Base-by-base conservation (phyloP, 92 coral and sea anemone genomes). In the Bergia sp. region DNA sequence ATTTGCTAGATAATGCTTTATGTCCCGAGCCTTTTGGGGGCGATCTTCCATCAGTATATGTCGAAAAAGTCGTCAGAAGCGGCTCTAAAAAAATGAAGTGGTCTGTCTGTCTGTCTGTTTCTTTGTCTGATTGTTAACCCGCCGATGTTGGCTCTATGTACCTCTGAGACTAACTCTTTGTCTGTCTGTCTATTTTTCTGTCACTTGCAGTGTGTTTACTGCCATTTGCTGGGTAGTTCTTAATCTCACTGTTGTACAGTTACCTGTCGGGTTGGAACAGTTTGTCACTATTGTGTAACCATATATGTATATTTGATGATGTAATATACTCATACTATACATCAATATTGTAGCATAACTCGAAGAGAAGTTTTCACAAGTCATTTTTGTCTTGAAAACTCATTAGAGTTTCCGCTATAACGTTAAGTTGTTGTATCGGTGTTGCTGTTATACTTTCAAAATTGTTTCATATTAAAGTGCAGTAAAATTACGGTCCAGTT, bases 1-100 rank as follows among this genome's bases (percentile, higher is more conserved):
- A 76, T 76, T 76, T 76, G 79, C 79, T 76, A 76, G 79, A 41
- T 76, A 76, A 39, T 76, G 49, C 79, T 41, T 41, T 0, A 23
- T 41, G 86, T 67, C 77, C 86, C 86, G 16, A 4, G 61, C 29
- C 20, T 67, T 65, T 82, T 72, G 4, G 16, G 23, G 69, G 7
- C 29, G n/a, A 20, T 21, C 69, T 20, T 3, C 21, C 5, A 61
- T 18, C 0, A 0, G 23, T 61, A 16, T 61, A 61, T 18, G 18
- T 61, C 44, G 13, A 72, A 36, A 37, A 72, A 72, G 1, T 40
- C 38, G 38, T 65, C 0, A 55, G 20, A 41, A 23, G 72, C n/a
- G 15, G 16, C 36, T 82, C 58, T 12, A 45, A 42, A 4, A 37
- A 37, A 11, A 2, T 72, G 12, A 37, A 15, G 11, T 23, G 8